These are phyloP conservation scores for Dusona sp. DNA, from an alignment of 2,888 invertebrate genomes.

Conservation along the genomic window DNA sequence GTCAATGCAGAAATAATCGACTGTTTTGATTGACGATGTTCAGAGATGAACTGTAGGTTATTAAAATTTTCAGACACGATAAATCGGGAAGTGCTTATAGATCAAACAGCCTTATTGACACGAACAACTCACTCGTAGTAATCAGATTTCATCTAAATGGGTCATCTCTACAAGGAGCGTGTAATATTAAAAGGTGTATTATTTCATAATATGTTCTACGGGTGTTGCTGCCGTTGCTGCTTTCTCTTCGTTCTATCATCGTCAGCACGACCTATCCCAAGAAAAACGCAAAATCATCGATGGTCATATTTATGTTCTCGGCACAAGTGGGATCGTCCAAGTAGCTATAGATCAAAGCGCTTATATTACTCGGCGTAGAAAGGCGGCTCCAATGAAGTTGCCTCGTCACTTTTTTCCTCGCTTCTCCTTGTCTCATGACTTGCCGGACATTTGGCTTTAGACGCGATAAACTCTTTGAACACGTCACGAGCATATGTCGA, in stretches of 20 bases:
- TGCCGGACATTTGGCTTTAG: conserved; percentile 12
- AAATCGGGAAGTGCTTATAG: conserved; percentile 37
- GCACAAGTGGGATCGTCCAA: conserved; percentile 34
- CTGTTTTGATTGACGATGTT: conserved; percentile 18
- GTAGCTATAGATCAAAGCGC: conserved; percentile 63
- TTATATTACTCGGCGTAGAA: conserved; percentile 20
- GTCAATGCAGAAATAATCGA: conserved; percentile 44
- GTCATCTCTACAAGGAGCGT: conserved; percentile 57
- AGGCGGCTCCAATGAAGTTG: conserved; percentile 58
- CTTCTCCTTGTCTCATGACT: conserved; percentile 18
- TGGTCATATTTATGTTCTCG: conserved; percentile 46
- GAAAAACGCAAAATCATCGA: conserved; percentile 71
- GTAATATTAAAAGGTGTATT: conserved; percentile 7
- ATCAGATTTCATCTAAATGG: conserved; percentile 55
- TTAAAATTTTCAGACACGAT: conserved; percentile 31
- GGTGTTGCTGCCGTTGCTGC: conserved; percentile 19
- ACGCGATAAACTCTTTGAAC: conserved; percentile 15
- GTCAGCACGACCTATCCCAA: conserved; percentile 72
- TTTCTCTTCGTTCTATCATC: conserved; percentile 37
- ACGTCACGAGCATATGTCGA: neutral
- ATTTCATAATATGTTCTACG: conserved; percentile 45
- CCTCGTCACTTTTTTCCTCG: conserved; percentile 66
- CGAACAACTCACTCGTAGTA: conserved; percentile 52
- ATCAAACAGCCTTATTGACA: conserved; percentile 25
- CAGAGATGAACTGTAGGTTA: neutral